Evolutionary conservation across 1,140 invertebrate species (phyloP).

Genomic region (Cardiocondyla obscurior): DNA sequence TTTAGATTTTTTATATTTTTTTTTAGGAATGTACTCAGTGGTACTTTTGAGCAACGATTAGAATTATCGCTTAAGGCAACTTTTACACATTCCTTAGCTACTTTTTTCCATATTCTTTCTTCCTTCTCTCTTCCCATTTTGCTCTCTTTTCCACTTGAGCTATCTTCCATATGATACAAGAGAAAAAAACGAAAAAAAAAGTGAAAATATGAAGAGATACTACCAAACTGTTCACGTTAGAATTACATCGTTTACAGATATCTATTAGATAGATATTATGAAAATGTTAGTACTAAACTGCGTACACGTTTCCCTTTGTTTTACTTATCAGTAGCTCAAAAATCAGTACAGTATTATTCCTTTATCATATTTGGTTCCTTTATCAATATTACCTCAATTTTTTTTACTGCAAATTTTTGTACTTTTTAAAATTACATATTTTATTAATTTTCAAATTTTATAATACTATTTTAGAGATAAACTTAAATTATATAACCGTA

Average conservation of each 20-base stretch:
- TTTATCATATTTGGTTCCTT: background rate
- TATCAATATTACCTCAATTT: background rate
- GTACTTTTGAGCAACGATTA: constrained; percentile 69
- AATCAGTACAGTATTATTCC: background rate
- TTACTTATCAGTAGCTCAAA: constrained; percentile 1
- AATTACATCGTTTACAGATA: background rate
- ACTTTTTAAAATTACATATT: background rate
- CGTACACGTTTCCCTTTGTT: background rate
- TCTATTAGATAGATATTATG: background rate
- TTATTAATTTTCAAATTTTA: background rate
- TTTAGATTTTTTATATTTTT: constrained; percentile 51
- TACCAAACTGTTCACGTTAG: background rate
- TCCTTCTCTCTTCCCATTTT: background rate
- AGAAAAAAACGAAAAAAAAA: constrained; percentile 14
- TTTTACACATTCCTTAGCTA: constrained; percentile 38
- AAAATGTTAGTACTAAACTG: background rate
- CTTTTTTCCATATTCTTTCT: background rate
- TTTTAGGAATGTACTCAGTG: constrained; percentile 60
- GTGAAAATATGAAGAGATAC: constrained; percentile 9
- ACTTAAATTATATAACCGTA: background rate
- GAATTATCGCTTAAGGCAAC: constrained; percentile 67
- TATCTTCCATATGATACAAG: background rate
- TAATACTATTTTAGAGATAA: background rate
- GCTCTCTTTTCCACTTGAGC: background rate
- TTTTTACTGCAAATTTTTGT: background rate